Percentiles rank a stretch among this genome's conserved stretches.
Conservation (phyloP, 2,888 invertebrate genomes). For the Chelonus formosanus region DNA sequence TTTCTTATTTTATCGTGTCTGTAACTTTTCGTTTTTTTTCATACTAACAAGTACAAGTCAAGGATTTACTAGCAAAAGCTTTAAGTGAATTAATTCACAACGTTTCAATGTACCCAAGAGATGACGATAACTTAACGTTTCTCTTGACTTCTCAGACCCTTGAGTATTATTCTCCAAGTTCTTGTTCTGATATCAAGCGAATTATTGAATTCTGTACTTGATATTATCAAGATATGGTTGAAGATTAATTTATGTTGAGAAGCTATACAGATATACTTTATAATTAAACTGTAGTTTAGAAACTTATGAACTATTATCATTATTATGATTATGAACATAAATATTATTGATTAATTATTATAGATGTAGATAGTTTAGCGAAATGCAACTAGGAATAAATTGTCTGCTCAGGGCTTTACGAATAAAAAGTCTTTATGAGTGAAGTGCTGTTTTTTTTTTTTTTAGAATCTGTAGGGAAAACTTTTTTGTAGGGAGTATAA, state of each 20-base stretch:
- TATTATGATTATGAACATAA: no score
- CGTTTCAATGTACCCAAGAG: conserved; percentile 28
- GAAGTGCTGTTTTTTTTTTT: no score
- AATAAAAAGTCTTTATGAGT: no score
- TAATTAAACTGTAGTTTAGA: no score
- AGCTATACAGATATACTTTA: no score
- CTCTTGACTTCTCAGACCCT: conserved; percentile 21
- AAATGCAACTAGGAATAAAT: no score
- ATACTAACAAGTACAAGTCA: not conserved
- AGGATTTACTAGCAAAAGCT: not conserved
- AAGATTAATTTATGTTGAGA: not conserved
- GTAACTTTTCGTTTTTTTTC: not conserved
- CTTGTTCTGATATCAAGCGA: conserved; percentile 12
- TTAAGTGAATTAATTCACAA: conserved; percentile 29
- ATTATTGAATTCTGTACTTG: conserved; percentile 26
- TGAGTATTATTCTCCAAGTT: conserved; percentile 28
- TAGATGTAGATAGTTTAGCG: no score
- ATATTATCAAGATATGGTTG: conserved; percentile 18
- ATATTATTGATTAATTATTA: no score
- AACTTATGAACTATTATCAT: no score
- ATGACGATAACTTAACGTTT: conserved; percentile 27
- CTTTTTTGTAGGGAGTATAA: no score
- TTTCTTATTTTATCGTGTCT: not conserved
- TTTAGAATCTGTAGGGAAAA: no score
- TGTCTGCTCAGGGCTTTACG: no score